These are phyloP conservation scores for Acleris literana DNA, from an alignment of 2,888 invertebrate species.

Conservation along the genomic window DNA sequence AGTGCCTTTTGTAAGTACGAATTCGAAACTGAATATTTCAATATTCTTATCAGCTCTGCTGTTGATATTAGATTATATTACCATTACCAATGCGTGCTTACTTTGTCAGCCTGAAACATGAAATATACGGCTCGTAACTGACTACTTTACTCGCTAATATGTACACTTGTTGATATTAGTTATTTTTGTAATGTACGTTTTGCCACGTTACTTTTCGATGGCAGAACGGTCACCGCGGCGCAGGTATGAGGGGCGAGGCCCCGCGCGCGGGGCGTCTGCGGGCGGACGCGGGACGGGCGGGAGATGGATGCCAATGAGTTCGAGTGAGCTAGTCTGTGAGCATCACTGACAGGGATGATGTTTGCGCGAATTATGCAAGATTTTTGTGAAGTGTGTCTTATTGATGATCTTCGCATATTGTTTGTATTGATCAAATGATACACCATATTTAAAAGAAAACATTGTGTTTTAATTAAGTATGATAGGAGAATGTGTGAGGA, in stretches of 20 bases:
- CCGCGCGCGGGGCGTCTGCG: background rate
- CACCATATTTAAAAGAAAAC: constrained; percentile 29
- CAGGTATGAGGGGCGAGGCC: background rate
- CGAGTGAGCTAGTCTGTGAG: constrained; percentile 80
- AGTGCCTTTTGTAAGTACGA: constrained; percentile 38
- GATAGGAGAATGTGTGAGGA: constrained; percentile 82
- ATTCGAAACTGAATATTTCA: constrained; percentile 23
- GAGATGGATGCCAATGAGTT: constrained; percentile 44
- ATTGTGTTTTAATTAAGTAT: constrained; percentile 68
- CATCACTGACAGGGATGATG: constrained; percentile 82
- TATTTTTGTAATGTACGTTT: background rate
- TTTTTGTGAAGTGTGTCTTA: constrained; percentile 64
- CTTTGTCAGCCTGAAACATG: background rate
- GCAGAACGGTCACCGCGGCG: background rate
- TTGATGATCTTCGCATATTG: constrained; percentile 47
- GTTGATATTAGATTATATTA: constrained; percentile 22
- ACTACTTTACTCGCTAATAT: constrained; percentile 1
- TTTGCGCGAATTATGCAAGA: constrained; percentile 83
- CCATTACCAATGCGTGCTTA: constrained; percentile 1
- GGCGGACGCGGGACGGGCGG: background rate
- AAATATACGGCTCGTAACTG: background rate
- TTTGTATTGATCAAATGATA: constrained; percentile 34
- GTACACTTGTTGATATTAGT: constrained; percentile 5
- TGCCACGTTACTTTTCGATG: constrained; percentile 16
- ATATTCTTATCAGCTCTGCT: constrained; percentile 30